Percentiles rank a stretch among this genome's conserved stretches.
phyloP scores from a whole-genome alignment of 2,113 vertebrate genomes.

The Hylia prasina region DNA sequence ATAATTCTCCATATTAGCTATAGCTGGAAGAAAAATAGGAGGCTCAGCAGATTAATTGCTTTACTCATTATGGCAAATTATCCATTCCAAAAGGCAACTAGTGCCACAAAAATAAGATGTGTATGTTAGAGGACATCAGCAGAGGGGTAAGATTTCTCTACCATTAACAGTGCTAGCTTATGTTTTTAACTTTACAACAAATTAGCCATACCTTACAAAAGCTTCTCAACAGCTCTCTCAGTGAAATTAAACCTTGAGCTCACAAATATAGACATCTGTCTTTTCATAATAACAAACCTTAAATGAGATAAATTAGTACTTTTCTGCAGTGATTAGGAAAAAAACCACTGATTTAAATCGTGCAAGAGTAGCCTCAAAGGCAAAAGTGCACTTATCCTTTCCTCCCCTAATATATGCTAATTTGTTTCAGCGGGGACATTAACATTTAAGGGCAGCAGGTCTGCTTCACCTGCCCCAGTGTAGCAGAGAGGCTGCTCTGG shows the following conservation, averaged over 20 bases:
- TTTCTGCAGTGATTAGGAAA: background rate
- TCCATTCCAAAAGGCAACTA: background rate
- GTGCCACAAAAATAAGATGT: background rate
- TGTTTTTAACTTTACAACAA: background rate
- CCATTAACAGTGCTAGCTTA: background rate
- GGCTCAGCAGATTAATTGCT: background rate
- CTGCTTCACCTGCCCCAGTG: background rate
- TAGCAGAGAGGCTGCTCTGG: background rate
- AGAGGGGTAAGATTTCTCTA: background rate
- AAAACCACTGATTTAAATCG: background rate
- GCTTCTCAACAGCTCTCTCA: background rate
- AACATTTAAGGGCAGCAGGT: background rate
- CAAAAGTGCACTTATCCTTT: background rate
- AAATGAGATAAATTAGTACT: background rate
- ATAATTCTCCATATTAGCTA: background rate
- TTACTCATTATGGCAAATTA: background rate
- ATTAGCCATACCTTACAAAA: background rate
- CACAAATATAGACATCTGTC: background rate
- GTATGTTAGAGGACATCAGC: background rate
- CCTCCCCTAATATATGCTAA: background rate
- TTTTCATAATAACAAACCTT: background rate
- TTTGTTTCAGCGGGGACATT: background rate
- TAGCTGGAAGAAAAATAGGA: background rate
- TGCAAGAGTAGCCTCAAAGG: background rate
- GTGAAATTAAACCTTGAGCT: background rate